Evolutionary conservation across 2,888 invertebrate species (phyloP).

Genomic region (Eucera pruinosa): DNA sequence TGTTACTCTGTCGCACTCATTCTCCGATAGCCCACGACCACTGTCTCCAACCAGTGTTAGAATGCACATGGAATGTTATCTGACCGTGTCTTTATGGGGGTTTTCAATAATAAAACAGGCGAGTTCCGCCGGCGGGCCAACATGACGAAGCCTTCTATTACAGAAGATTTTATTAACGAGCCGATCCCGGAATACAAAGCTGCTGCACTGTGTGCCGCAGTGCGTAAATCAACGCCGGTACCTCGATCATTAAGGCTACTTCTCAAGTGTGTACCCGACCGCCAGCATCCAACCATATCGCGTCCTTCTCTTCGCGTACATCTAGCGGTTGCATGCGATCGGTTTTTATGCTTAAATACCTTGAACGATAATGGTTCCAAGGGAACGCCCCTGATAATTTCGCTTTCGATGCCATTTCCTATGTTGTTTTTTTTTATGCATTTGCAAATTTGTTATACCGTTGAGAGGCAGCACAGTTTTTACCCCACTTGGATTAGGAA

Average conservation of each 20-base stretch:
- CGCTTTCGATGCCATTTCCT: neutral
- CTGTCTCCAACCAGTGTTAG: constrained; percentile 39
- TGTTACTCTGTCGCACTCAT: neutral
- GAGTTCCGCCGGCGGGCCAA: constrained; percentile 45
- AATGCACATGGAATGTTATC: constrained; percentile 57
- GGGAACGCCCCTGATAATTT: neutral
- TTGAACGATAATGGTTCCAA: constrained; percentile 14
- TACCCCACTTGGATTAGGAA: too few species aligned
- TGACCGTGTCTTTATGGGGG: constrained; percentile 65
- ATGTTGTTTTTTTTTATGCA: neutral
- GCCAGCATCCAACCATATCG: constrained; percentile 24
- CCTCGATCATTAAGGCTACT: constrained; percentile 64
- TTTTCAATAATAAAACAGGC: constrained; percentile 72
- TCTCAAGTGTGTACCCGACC: constrained; percentile 40
- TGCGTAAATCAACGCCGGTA: constrained; percentile 68
- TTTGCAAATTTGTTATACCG: too few species aligned
- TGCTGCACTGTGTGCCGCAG: constrained; percentile 56
- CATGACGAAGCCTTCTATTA: constrained; percentile 66
- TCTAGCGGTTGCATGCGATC: constrained; percentile 35
- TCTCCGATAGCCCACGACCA: constrained; percentile 2
- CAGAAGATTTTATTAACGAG: constrained; percentile 74
- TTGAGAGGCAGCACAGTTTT: too few species aligned
- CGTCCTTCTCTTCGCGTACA: constrained; percentile 33
- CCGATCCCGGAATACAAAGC: constrained; percentile 76
- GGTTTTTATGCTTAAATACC: constrained; percentile 27